Conservation (phyloP, 2,888 invertebrate species). For the Acanthoscelides obtectus region DNA sequence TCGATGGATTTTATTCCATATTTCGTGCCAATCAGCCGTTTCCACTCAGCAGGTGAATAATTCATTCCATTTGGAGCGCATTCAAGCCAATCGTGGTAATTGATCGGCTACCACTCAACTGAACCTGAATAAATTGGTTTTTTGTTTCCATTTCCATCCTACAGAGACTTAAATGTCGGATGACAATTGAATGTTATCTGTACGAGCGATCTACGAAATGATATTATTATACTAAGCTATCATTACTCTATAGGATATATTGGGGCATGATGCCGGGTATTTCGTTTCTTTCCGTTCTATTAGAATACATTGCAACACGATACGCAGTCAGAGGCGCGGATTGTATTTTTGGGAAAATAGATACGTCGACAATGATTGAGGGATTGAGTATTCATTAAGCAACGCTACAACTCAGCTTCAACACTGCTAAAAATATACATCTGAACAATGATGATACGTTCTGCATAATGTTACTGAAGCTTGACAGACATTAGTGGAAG, state of each 20-base stretch:
- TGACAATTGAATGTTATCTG: neutral
- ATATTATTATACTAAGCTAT: neutral
- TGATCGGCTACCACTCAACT: neutral
- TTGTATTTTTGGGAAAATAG: neutral
- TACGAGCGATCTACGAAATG: neutral
- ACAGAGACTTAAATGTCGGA: neutral
- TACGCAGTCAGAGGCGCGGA: neutral
- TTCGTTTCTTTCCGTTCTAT: neutral
- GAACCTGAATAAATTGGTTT: neutral
- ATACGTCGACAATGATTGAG: too few relatives aligned
- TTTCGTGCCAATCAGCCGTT: neutral
- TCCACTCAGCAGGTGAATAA: neutral
- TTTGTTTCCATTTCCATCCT: conserved; percentile 16
- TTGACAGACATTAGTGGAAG: too few relatives aligned
- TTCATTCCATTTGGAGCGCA: conserved; percentile 1
- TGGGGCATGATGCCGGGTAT: neutral
- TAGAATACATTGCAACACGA: neutral
- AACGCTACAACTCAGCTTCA: too few relatives aligned
- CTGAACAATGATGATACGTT: too few relatives aligned
- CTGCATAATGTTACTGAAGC: too few relatives aligned
- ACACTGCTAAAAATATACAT: too few relatives aligned
- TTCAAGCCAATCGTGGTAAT: neutral
- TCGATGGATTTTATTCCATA: neutral
- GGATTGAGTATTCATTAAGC: too few relatives aligned
- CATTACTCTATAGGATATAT: neutral